Base-by-base conservation (phyloP, 2,797 vertebrate genomes). In the Eulemur mongoz region DNA sequence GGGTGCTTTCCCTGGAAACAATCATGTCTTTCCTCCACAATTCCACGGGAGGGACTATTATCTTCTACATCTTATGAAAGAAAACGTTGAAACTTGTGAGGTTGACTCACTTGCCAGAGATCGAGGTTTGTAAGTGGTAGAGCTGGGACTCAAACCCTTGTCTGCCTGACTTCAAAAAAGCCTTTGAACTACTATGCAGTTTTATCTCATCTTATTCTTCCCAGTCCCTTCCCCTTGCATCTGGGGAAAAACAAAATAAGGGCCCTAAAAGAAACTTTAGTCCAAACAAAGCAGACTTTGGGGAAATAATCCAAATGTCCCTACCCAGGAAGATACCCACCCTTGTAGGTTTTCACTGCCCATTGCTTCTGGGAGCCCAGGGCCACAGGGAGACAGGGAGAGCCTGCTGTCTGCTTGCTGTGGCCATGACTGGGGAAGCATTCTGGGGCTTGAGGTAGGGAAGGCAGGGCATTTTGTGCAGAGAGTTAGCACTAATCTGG, bases 161-260 rank as follows among this genome's bases (percentile, higher is more conserved):
- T 45, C 65, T 63, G 10, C 72, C 63, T 72, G 7, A 50, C 25
- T 67, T 73, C 79, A 85, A 84, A 95, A 82, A 84, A 95, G 43
- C 11, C 63, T 72, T 95, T 54, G 22, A 76, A 38, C 22, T 63
- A 4, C 13, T 20, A 0, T 45, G 18, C 5, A 59, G 45, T 88
- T 63, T 91, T 59, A 17, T 38, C 52, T 75, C 22, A n/a, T 70
- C 14, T 38, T 43, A 30, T 18, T 90, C 30, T 73, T 52, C 38
- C n/a, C 5, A 40, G 52, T 7, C 65, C 25, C n/a, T 91, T 59
- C 17, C 48, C 25, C n/a, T 84, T 45, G 30, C 61, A 40, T 45
- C 14, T 17, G 40, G 50, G 25, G 57, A 27, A 82, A 73, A 89
- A 27, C 35, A 80, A 83, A 80, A 48, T 11, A 90, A 69, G 2